Base-by-base conservation (phyloP, 2,888 invertebrate genomes). In the Sinotaia quadrata region DNA sequence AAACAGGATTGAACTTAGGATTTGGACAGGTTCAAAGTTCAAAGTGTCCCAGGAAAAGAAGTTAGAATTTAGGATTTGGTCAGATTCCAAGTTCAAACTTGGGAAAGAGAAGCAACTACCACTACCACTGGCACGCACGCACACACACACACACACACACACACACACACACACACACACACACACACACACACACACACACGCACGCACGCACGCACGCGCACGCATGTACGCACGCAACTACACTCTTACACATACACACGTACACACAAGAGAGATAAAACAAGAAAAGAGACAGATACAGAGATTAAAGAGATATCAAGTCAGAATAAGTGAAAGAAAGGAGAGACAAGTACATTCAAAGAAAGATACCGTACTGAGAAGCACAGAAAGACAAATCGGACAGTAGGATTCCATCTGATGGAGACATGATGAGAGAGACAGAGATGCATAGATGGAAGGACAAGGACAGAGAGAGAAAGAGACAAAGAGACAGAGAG, bases 161-260 rank as follows among this genome's bases (percentile, higher is more conserved):
- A 12, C 54, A 27, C 54, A 54, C 54, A 31, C 54, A 27, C 54
- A 54, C 29, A 54, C 54, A 54, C 24, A 49, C 49, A 49, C 49
- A 49, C 49, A 49, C 49, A 49, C 49, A 49, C 49, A 21, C 54
- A 54, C 54, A 49, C 49, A 49, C 49, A 49, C 49, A 49, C 49
- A 49, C 54, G 29, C 54, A 54, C 0, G 8, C n/a, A n/a, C n/a
- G n/a, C n/a, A n/a, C n/a, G 24, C 47, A 47, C 47, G 24, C 47
- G 24, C 47, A 47, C 47, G 24, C 47, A 47, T 24, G 24, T 24
- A 47, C 47, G 24, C 47, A 47, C 47, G 24, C 47, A 47, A n/a
- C n/a, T 24, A 47, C 47, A 47, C 47, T 21, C 47, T 21, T 24
- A 7, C 15, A 4, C 4, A 47, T 12, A 4, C 47, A 12, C 47